Conservation (phyloP, 2,888 invertebrate species). For the Caenorhabditis panamensis region DNA sequence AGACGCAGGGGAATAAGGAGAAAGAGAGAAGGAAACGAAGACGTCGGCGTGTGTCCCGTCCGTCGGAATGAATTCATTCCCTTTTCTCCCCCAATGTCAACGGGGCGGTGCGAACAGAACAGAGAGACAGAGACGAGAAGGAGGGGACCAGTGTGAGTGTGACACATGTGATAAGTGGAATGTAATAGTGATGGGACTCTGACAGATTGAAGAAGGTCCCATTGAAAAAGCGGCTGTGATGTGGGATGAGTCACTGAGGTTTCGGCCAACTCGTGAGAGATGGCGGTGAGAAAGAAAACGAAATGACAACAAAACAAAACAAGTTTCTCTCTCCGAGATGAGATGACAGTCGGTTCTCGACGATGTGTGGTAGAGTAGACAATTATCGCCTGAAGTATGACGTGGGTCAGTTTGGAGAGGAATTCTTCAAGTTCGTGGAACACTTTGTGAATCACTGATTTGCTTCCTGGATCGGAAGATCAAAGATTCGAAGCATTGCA, state of each 20-base stretch:
- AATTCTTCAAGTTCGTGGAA: neutral
- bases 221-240: slow-evolving; percentile 7
- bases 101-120: slow-evolving; percentile 23
- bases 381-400: slow-evolving; percentile 5
- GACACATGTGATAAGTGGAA: slow-evolving; percentile 7
- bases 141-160: slow-evolving; percentile 2
- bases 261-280: neutral
- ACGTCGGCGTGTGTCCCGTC: neutral
- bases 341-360: neutral
- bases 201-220: slow-evolving; percentile 1
- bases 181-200: slow-evolving; percentile 12
- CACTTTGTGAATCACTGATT: neutral
- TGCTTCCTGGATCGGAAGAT: no score
- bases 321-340: slow-evolving; percentile 16
- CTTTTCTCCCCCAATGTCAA: slow-evolving; percentile 16
- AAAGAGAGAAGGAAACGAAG: slow-evolving; percentile 11
- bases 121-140: slow-evolving; percentile 18
- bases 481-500: no score
- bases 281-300: slow-evolving; percentile 16
- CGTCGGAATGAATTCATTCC: slow-evolving; percentile 11
- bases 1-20: neutral
- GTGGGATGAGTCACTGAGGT: neutral
- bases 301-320: slow-evolving; percentile 24
- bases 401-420: neutral
- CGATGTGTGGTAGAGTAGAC: no score